Percentiles rank a stretch among this genome's conserved stretches.
Conservation (phyloP, 2,797 vertebrate species). For the Argyrosomus regius region DNA sequence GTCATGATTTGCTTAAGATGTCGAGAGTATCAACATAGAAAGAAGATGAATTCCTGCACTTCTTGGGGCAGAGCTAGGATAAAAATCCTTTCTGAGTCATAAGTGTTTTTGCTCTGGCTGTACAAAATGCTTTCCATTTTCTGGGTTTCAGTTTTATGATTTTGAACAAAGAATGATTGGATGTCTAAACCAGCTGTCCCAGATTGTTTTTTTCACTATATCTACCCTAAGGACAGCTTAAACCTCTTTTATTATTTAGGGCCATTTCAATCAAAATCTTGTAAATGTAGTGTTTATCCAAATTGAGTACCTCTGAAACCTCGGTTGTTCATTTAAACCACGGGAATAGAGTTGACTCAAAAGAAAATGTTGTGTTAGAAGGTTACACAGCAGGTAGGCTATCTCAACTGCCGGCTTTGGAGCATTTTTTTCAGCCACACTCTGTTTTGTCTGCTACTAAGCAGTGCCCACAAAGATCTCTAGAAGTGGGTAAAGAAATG, state of each 20-base stretch:
- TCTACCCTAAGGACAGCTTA: constrained; percentile 39
- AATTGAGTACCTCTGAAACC: constrained; percentile 58
- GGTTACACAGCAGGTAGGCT: constrained; percentile 63
- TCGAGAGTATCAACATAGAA: constrained; percentile 55
- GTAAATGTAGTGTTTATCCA: constrained; percentile 70
- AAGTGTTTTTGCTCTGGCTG: constrained; percentile 66
- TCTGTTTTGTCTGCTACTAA: constrained; percentile 53
- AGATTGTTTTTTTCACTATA: constrained; percentile 41
- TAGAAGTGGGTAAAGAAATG: constrained; percentile 36
- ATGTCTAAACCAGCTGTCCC: constrained; percentile 81
- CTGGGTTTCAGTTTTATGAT: constrained; percentile 70
- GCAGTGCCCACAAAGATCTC: constrained; percentile 38
- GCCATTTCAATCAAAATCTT: constrained; percentile 56
- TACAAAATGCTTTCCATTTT: constrained; percentile 72
- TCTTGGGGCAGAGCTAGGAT: constrained; percentile 31
- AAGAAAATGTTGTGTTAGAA: constrained; percentile 56
- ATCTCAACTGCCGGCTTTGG: constrained; percentile 37
- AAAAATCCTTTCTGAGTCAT: constrained; percentile 72
- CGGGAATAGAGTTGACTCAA: constrained; percentile 42
- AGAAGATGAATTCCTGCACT: constrained; percentile 36
- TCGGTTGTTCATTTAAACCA: constrained; percentile 56
- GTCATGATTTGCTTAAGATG: constrained; percentile 58
- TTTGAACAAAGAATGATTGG: constrained; percentile 64
- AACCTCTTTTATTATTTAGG: constrained; percentile 51
- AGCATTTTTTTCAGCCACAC: constrained; percentile 32